phyloP scores from a whole-genome alignment of 1,140 invertebrate genomes.

The Coboldia fuscipes region DNA sequence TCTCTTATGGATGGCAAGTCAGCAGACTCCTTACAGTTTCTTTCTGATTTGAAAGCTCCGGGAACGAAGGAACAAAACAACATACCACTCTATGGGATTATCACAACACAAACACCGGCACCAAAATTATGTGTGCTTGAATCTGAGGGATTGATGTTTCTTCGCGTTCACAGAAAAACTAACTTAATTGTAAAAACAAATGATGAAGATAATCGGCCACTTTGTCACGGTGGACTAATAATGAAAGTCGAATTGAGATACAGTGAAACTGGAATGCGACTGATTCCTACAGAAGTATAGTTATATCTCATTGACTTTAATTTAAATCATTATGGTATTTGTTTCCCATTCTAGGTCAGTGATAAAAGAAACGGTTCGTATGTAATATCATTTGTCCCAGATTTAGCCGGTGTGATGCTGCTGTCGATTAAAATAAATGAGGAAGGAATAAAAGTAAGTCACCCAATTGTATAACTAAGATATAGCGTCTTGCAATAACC shows the following conservation, averaged over 20 bases:
- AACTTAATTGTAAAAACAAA: constrained; percentile 24
- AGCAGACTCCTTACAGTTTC: constrained; percentile 25
- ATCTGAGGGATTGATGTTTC: constrained; percentile 23
- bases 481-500: constrained; percentile 4
- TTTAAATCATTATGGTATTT: constrained; percentile 20
- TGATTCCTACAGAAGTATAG: constrained; percentile 20
- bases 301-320: constrained; percentile 20
- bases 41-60: constrained; percentile 23
- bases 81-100: constrained; percentile 25
- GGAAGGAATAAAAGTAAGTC: constrained; percentile 31
- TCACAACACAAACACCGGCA: constrained; percentile 32
- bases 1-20: constrained; percentile 21
- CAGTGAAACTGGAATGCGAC: constrained; percentile 16
- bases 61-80: constrained; percentile 16
- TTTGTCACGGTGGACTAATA: constrained; percentile 27
- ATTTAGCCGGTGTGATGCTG: constrained; percentile 30
- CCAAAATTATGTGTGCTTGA: constrained; percentile 26
- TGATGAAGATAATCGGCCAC: constrained; percentile 26
- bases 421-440: constrained; percentile 34
- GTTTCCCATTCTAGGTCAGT: constrained; percentile 21
- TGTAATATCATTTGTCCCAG: constrained; percentile 29
- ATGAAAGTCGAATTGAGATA: constrained; percentile 23
- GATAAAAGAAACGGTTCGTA: constrained; percentile 38
- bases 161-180: constrained; percentile 23
- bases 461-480: constrained; percentile 2